These are phyloP conservation scores for Notothenia coriiceps DNA, from an alignment of 2,113 vertebrate genomes.

Conservation along the genomic window DNA sequence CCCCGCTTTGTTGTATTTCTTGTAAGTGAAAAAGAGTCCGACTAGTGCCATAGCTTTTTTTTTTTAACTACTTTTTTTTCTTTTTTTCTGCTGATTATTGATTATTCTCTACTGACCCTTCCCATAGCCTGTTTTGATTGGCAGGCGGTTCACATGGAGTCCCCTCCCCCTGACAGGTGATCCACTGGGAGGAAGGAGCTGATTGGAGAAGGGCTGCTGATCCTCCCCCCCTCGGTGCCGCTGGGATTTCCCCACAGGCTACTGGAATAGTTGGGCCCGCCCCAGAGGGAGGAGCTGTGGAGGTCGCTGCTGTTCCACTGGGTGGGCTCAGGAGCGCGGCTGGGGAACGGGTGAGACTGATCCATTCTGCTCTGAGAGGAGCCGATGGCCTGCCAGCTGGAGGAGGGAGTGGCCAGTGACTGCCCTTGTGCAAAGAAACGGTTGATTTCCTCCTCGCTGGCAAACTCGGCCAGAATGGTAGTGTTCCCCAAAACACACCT, in stretches of 20 bases:
- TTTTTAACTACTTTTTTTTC: slow-evolving; percentile 63
- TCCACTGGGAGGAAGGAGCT: slow-evolving; percentile 97
- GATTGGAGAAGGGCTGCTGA: slow-evolving; percentile 96
- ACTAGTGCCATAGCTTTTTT: slow-evolving; percentile 91
- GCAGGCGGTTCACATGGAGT: slow-evolving; percentile 92
- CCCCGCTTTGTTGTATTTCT: slow-evolving; percentile 85
- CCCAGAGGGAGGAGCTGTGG: slow-evolving; percentile 97
- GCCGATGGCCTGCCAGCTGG: slow-evolving; percentile 94
- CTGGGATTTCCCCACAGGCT: slow-evolving; percentile 96
- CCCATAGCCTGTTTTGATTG: slow-evolving; percentile 70
- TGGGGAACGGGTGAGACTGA: slow-evolving; percentile 93
- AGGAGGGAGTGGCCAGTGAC: slow-evolving; percentile 94
- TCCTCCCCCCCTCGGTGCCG: slow-evolving; percentile 89
- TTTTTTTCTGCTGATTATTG: slow-evolving; percentile 78
- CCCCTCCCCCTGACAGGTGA: slow-evolving; percentile 94
- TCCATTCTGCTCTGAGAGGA: slow-evolving; percentile 95
- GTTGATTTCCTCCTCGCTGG: slow-evolving; percentile 99
- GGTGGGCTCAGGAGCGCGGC: slow-evolving; percentile 91
- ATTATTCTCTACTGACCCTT: slow-evolving; percentile 85
- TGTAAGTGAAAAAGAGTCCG: slow-evolving; percentile 91
- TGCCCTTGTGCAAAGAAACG: slow-evolving; percentile 99
- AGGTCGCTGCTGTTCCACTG: slow-evolving; percentile 98
- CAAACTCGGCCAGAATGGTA: slow-evolving; percentile 99
- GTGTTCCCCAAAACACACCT: slow-evolving; percentile 99
- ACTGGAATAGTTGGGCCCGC: slow-evolving; percentile 95